phyloP scores from a whole-genome alignment of 2,113 vertebrate species.

The Azemiops feae region DNA sequence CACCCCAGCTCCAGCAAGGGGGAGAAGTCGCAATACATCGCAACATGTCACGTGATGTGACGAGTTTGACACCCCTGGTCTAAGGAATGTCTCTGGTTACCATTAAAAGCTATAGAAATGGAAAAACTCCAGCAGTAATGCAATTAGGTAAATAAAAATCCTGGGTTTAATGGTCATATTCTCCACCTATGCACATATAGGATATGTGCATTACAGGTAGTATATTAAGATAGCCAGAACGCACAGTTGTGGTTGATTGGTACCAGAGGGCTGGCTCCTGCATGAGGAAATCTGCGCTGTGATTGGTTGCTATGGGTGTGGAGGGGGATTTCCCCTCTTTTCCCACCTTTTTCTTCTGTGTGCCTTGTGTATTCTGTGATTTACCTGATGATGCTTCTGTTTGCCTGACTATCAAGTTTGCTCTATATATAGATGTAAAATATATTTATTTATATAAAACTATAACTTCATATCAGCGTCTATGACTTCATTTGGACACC shows the following conservation, averaged over 20 bases:
- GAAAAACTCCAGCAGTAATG: not conserved
- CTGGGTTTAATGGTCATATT: not conserved
- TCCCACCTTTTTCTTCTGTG: not conserved
- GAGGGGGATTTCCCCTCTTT: not conserved
- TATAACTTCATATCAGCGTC: not conserved
- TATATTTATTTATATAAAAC: not conserved
- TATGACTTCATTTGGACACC: not conserved
- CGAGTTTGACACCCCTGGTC: too few relatives aligned
- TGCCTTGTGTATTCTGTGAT: not conserved
- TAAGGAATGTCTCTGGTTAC: not conserved
- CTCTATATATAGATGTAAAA: not conserved
- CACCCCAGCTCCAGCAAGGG: too few relatives aligned
- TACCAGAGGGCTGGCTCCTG: not conserved
- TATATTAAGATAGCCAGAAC: not conserved
- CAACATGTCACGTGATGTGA: too few relatives aligned
- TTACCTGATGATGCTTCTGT: not conserved
- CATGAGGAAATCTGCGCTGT: too few relatives aligned
- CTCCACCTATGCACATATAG: not conserved
- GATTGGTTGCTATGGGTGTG: not conserved
- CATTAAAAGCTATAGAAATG: not conserved
- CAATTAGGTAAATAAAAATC: not conserved
- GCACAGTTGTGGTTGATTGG: not conserved
- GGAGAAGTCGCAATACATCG: too few relatives aligned
- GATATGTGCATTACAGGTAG: not conserved
- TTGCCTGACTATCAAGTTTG: not conserved